These are phyloP conservation scores for Otolemur crassicaudatus DNA, from an alignment of 2,797 vertebrate genomes.

Conservation along the genomic window DNA sequence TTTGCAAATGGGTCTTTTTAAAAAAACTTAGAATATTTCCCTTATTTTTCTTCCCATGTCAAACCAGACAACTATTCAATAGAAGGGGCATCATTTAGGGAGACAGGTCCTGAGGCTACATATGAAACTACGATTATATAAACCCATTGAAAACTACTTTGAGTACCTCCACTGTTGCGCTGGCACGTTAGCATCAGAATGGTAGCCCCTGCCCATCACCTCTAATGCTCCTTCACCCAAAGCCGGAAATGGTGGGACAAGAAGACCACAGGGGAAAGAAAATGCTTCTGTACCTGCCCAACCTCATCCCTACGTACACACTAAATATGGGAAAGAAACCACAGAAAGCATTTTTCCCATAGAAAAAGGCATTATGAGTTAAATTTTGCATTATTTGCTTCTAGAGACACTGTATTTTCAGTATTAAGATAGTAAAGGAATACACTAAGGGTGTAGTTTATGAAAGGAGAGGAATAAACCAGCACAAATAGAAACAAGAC, in stretches of 20 bases:
- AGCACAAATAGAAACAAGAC: slow-evolving; percentile 72
- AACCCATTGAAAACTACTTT: background rate
- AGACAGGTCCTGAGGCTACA: background rate
- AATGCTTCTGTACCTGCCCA: background rate
- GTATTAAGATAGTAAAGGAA: slow-evolving; percentile 55
- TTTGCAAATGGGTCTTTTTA: background rate
- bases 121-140: background rate
- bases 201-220: background rate
- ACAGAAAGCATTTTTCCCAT: background rate
- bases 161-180: background rate
- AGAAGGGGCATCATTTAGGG: background rate
- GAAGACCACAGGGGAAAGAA: background rate
- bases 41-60: background rate
- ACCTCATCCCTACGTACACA: background rate
- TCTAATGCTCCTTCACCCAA: background rate
- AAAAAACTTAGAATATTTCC: background rate
- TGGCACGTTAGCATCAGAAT: background rate
- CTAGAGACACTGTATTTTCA: slow-evolving; percentile 36
- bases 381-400: slow-evolving; percentile 42
- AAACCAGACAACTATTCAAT: background rate
- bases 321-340: background rate
- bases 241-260: background rate
- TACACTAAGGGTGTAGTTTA: slow-evolving; percentile 1
- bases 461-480: slow-evolving; percentile 60
- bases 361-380: slow-evolving; percentile 6